Percentiles rank a stretch among this genome's conserved stretches.
These are phyloP conservation scores for Pseudochirops cupreus DNA, from an alignment of 2,797 vertebrate genomes.

Conservation along the genomic window DNA sequence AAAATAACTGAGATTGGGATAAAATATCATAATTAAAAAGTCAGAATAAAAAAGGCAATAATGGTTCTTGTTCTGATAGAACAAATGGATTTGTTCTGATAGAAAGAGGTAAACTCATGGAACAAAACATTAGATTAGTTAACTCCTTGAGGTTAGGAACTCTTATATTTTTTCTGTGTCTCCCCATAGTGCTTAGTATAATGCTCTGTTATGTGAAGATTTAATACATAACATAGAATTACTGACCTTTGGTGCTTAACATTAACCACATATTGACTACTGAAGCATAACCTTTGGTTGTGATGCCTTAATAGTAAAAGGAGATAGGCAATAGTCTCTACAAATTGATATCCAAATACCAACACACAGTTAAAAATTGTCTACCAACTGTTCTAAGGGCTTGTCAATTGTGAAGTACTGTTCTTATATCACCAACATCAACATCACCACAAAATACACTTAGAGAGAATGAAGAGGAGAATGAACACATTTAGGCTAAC, in stretches of 20 bases:
- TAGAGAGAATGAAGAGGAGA: not conserved
- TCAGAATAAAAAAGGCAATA: not conserved
- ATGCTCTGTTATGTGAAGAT: not conserved
- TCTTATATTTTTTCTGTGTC: not conserved
- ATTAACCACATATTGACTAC: not conserved
- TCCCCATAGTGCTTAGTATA: not conserved
- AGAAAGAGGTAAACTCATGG: not conserved
- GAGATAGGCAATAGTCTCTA: not conserved
- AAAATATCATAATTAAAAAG: not conserved
- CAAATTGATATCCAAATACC: not conserved
- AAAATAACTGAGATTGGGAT: not conserved
- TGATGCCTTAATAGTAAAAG: not conserved
- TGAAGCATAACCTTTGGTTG: conserved; percentile 7
- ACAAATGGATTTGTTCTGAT: not conserved
- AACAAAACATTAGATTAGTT: not conserved
- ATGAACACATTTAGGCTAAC: not conserved
- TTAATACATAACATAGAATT: not conserved
- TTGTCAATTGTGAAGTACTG: not conserved
- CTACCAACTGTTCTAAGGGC: not conserved
- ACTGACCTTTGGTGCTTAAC: not conserved
- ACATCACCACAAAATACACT: not conserved
- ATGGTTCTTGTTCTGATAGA: not conserved
- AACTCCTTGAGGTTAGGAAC: not conserved
- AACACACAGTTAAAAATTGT: not conserved
- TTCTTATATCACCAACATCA: not conserved